These are phyloP conservation scores for Lobophora halterata DNA, from an alignment of 2,888 invertebrate genomes.

Conservation along the genomic window DNA sequence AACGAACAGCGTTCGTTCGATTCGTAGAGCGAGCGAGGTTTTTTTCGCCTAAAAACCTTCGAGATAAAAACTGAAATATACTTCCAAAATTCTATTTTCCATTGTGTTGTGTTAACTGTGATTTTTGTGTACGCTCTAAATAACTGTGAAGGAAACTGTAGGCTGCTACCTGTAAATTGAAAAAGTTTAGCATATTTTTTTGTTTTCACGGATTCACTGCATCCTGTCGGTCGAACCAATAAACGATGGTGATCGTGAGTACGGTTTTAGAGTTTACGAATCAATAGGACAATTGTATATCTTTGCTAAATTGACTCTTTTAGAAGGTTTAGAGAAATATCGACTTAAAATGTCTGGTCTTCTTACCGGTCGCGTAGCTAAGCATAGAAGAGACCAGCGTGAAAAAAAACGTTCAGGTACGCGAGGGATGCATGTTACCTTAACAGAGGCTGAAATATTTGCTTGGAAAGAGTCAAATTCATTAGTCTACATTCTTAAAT, in stretches of 20 bases:
- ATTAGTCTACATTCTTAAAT: slow-evolving; percentile 43
- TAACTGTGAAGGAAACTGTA: slow-evolving; percentile 31
- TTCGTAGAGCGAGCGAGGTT: too few species aligned
- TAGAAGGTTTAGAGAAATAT: too few species aligned
- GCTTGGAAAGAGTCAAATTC: slow-evolving; percentile 52
- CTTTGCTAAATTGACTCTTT: slow-evolving; percentile 33
- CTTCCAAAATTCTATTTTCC: slow-evolving; percentile 38
- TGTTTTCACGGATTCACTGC: slow-evolving; percentile 12
- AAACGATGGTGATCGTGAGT: slow-evolving; percentile 57
- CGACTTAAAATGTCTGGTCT: slow-evolving; percentile 67
- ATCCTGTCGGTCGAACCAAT: slow-evolving; percentile 38
- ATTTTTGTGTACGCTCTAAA: slow-evolving; percentile 42
- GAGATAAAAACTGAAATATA: too few species aligned
- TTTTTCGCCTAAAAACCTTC: too few species aligned
- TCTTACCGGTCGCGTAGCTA: slow-evolving; percentile 66
- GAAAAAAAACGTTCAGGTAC: slow-evolving; percentile 70
- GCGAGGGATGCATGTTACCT: slow-evolving; percentile 54
- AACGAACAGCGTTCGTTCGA: too few species aligned
- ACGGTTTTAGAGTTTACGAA: slow-evolving; percentile 47
- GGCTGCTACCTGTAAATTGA: slow-evolving; percentile 28
- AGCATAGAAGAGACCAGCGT: slow-evolving; percentile 60
- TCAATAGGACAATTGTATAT: slow-evolving; percentile 47
- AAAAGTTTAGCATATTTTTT: slow-evolving; percentile 5
- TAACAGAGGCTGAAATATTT: slow-evolving; percentile 44
- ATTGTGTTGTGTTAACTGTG: slow-evolving; percentile 39